Evolutionary conservation across 2,888 invertebrate species (phyloP).

Genomic region (Ditylenchus weischeri): DNA sequence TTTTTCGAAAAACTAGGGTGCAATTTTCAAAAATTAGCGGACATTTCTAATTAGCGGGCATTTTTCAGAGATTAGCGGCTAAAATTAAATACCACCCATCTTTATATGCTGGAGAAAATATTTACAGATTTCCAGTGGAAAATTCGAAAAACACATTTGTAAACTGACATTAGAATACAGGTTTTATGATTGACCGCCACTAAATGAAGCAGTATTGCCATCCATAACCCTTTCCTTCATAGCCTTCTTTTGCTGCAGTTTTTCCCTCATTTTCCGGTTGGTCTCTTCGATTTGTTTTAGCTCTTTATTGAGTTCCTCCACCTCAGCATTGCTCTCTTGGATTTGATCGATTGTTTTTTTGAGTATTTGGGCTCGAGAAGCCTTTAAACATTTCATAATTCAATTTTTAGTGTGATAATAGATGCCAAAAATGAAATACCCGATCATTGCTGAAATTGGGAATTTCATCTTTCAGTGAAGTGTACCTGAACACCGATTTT

Average conservation of each 20-base stretch:
- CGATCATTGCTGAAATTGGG: constrained; percentile 49
- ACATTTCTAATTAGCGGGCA: too few relatives aligned
- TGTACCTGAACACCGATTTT: constrained; percentile 38
- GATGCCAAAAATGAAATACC: constrained; percentile 26
- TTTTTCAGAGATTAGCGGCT: too few relatives aligned
- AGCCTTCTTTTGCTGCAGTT: constrained; percentile 19
- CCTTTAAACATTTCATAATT: constrained; percentile 31
- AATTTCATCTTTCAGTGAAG: constrained; percentile 47
- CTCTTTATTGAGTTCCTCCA: constrained; percentile 27
- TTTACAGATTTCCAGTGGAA: too few relatives aligned
- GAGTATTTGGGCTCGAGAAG: constrained; percentile 52
- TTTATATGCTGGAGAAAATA: too few relatives aligned
- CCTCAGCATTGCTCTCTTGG: constrained; percentile 39
- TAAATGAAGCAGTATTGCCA: not conserved
- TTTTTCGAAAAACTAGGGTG: too few relatives aligned
- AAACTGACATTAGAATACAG: not conserved
- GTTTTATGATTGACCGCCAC: not conserved
- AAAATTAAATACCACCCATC: too few relatives aligned
- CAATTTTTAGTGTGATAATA: not conserved
- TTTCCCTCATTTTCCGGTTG: constrained; percentile 33
- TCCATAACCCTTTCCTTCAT: not conserved
- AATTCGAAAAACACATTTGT: too few relatives aligned
- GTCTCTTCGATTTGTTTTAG: constrained; percentile 30
- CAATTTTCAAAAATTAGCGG: too few relatives aligned
- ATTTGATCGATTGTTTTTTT: constrained; percentile 52